These are phyloP conservation scores for Chironomus riparius DNA, from an alignment of 2,888 invertebrate species.

Conservation along the genomic window DNA sequence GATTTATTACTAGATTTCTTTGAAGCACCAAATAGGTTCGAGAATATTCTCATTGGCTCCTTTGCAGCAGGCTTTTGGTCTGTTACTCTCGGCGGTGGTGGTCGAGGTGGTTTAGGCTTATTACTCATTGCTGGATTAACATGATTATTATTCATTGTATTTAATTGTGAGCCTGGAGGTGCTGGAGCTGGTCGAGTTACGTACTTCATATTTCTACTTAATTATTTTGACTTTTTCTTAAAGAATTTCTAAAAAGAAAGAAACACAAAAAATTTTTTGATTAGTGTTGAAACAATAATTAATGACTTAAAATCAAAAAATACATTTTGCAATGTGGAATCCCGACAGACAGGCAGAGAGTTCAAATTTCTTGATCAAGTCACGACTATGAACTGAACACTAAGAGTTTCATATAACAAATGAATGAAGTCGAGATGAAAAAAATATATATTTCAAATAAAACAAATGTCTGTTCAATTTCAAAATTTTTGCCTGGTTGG, in stretches of 20 bases:
- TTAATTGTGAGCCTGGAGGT: not conserved
- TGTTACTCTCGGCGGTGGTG: not conserved
- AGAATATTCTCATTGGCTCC: conserved; percentile 3
- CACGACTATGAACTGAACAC: conserved; percentile 4
- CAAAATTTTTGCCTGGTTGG: not conserved
- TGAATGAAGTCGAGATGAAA: not conserved
- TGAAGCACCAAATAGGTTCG: conserved; percentile 18
- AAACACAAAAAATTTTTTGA: not conserved
- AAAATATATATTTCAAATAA: not conserved
- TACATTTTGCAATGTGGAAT: no score
- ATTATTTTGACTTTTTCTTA: not conserved
- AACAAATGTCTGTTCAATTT: not conserved
- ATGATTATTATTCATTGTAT: not conserved
- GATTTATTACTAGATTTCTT: conserved; percentile 9
- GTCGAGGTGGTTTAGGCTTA: conserved; percentile 12
- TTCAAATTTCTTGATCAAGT: conserved; percentile 5
- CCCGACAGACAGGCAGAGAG: not conserved
- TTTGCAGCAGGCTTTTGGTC: not conserved
- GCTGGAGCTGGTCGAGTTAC: conserved; percentile 19
- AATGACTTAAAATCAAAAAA: not conserved
- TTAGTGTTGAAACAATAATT: not conserved
- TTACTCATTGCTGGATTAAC: not conserved
- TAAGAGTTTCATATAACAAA: not conserved
- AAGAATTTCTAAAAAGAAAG: not conserved
- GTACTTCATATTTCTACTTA: not conserved